Conservation (phyloP, 2,113 vertebrate species). For the Camelus dromedarius region DNA sequence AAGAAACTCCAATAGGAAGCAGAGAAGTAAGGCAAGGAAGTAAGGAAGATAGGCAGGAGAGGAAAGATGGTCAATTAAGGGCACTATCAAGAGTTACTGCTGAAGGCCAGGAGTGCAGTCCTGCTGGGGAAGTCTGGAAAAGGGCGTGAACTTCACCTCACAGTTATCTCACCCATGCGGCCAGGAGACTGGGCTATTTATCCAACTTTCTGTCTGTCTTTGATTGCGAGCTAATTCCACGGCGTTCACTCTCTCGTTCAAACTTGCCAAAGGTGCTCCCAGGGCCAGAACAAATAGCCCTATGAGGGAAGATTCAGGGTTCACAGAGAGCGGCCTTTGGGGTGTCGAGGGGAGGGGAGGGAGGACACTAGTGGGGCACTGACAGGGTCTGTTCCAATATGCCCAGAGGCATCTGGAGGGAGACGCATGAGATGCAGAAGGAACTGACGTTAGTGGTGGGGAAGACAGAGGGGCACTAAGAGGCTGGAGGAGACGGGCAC, state of each 20-base stretch:
- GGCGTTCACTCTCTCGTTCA: not conserved
- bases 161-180: not conserved
- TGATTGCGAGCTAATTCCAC: not conserved
- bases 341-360: not conserved
- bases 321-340: not conserved
- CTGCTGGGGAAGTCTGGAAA: not conserved
- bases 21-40: not conserved
- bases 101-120: not conserved
- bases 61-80: not conserved
- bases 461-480: not conserved
- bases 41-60: not conserved
- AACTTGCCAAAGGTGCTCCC: not conserved
- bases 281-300: not conserved
- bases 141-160: too few species aligned
- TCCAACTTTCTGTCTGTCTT: not conserved
- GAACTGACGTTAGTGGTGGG: not conserved
- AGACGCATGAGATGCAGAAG: too few species aligned
- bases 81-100: not conserved
- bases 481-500: not conserved
- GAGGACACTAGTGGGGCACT: fast-evolving
- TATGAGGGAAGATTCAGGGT: not conserved
- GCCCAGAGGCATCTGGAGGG: not conserved
- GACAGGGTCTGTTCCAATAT: not conserved
- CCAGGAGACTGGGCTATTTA: not conserved
- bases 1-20: not conserved